Evolutionary conservation across 2,888 invertebrate species (phyloP).

Genomic region (Patella caerulea): DNA sequence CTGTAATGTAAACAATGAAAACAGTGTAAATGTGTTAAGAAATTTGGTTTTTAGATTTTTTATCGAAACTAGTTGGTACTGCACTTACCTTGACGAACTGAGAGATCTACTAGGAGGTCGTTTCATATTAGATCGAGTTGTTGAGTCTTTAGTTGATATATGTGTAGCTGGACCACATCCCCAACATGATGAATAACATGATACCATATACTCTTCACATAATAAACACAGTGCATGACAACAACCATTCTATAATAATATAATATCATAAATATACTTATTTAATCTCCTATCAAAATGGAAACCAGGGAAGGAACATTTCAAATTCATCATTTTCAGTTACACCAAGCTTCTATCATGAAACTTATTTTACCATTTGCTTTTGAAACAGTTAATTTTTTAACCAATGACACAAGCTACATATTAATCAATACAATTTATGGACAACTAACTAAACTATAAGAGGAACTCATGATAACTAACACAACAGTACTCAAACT

Average conservation of each 20-base stretch:
- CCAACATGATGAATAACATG: constrained; percentile 80
- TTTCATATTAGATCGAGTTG: constrained; percentile 38
- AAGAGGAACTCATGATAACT: too few species aligned
- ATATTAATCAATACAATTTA: too few species aligned
- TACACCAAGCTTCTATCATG: too few species aligned
- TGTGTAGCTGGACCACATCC: constrained; percentile 72
- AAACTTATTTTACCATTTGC: too few species aligned
- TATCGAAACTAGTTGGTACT: neutral
- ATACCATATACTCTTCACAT: constrained; percentile 79
- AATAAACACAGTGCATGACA: constrained; percentile 80
- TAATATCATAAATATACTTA: neutral
- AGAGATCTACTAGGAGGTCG: constrained; percentile 58
- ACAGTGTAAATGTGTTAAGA: too few species aligned
- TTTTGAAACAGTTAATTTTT: too few species aligned
- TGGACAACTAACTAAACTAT: too few species aligned
- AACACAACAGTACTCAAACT: too few species aligned
- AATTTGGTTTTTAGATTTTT: too few species aligned
- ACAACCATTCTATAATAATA: constrained; percentile 76
- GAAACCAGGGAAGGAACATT: neutral
- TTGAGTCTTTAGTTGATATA: constrained; percentile 50
- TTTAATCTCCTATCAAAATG: neutral
- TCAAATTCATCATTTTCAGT: too few species aligned
- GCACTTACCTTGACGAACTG: constrained; percentile 57
- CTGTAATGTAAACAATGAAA: too few species aligned
- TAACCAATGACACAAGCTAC: too few species aligned